phyloP scores from a whole-genome alignment of 35 echinoderm and acorn worm species.

The Amphiura filiformis region DNA sequence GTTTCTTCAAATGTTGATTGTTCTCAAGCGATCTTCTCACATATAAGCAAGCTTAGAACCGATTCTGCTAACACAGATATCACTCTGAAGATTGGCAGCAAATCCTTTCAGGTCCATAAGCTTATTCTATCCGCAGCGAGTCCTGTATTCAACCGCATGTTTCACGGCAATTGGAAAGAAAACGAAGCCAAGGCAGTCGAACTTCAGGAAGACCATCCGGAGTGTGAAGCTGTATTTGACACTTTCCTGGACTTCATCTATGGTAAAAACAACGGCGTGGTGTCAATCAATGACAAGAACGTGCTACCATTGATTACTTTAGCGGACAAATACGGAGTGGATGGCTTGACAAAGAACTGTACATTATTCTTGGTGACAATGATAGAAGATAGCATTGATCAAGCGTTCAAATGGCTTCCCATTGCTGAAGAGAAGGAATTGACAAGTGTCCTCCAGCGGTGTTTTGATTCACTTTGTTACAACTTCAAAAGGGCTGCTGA shows the following conservation, averaged over 20 bases:
- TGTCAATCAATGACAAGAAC: not conserved
- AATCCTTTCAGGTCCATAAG: not conserved
- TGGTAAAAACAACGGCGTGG: not conserved
- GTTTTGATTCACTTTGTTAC: not conserved
- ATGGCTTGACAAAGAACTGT: not conserved
- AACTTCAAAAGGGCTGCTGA: not conserved
- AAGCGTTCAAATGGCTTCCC: not conserved
- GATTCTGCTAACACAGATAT: not conserved
- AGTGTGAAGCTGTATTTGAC: not conserved
- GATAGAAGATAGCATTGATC: not conserved
- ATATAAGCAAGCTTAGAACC: not conserved
- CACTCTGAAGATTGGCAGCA: not conserved
- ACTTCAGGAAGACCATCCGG: not conserved
- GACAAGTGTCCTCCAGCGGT: not conserved
- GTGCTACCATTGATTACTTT: not conserved
- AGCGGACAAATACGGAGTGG: not conserved
- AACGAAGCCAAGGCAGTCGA: not conserved
- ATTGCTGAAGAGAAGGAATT: not conserved
- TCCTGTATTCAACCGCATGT: not conserved
- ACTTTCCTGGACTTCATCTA: not conserved
- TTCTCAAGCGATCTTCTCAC: too few species aligned
- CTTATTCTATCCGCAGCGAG: not conserved
- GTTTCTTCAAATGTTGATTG: too few species aligned
- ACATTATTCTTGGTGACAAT: not conserved
- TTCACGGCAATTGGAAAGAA: not conserved